A percentile compares a stretch with the other conserved stretches of the same genome.
Evolutionary conservation across 2,113 vertebrate genomes (phyloP).

Genomic region (Lathamus discolor): DNA sequence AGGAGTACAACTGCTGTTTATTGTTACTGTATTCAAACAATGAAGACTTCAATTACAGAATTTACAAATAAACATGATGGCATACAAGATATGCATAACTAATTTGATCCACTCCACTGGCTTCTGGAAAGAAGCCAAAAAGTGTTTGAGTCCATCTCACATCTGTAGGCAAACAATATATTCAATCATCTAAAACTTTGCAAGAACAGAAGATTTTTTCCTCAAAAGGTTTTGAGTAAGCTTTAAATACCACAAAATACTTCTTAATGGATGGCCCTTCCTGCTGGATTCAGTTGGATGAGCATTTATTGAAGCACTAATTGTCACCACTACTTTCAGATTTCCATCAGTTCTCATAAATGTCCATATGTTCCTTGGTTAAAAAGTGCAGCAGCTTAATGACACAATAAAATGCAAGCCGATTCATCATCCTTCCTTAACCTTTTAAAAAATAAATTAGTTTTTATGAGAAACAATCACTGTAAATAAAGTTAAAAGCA

Average conservation of each 20-base stretch:
- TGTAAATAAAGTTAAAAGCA: constrained; percentile 50
- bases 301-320: constrained; percentile 80
- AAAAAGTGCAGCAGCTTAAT: constrained; percentile 80
- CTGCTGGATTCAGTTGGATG: constrained; percentile 66
- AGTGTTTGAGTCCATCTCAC: not conserved
- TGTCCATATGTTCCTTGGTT: constrained; percentile 73
- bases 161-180: not conserved
- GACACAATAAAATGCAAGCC: constrained; percentile 79
- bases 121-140: not conserved
- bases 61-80: not conserved
- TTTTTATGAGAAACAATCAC: constrained; percentile 52
- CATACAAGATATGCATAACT: not conserved
- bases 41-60: not conserved
- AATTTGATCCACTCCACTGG: not conserved
- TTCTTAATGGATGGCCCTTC: constrained; percentile 46
- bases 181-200: not conserved
- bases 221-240: not conserved
- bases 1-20: not conserved
- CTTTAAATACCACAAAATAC: constrained; percentile 18
- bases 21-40: not conserved
- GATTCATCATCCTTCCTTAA: constrained; percentile 80
- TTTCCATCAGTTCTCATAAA: constrained; percentile 64
- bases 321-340: constrained; percentile 73
- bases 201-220: not conserved
- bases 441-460: constrained; percentile 61